phyloP scores from a whole-genome alignment of 1,140 invertebrate genomes.

The Ceratosolen fusciceps region DNA sequence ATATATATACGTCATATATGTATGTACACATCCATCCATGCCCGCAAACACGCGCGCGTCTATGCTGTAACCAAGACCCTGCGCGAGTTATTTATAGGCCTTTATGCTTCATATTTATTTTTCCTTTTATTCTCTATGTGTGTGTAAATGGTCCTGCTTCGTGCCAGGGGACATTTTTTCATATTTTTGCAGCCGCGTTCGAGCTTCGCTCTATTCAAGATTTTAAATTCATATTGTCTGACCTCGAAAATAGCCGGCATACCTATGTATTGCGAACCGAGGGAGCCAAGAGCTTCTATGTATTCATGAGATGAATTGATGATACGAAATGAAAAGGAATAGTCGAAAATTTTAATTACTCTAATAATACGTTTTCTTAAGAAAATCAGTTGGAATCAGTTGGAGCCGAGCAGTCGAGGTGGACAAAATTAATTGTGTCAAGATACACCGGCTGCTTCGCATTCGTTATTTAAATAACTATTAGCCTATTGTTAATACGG shows the following conservation, averaged over 20 bases:
- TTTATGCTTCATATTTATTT: not conserved
- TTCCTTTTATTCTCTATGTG: not conserved
- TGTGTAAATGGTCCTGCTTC: not conserved
- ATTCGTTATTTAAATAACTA: no score
- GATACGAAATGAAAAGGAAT: constrained; percentile 1
- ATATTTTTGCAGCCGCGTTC: not conserved
- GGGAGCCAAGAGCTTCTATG: not conserved
- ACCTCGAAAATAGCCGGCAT: not conserved
- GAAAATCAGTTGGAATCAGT: no score
- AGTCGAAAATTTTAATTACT: no score
- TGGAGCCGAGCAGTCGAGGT: no score
- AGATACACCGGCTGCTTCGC: no score
- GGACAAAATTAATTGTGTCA: no score
- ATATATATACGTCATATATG: no score
- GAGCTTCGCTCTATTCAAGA: not conserved
- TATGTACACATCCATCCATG: no score
- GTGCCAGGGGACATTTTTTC: not conserved
- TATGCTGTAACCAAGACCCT: not conserved
- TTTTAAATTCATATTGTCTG: constrained; percentile 4
- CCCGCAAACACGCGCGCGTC: not conserved
- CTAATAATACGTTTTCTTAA: no score
- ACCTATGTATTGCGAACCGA: not conserved
- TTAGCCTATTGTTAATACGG: no score
- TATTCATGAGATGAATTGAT: constrained; percentile 9
- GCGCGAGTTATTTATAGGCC: not conserved